These are phyloP conservation scores for Perdita meconis DNA, from an alignment of 2,888 invertebrate genomes.

Conservation along the genomic window DNA sequence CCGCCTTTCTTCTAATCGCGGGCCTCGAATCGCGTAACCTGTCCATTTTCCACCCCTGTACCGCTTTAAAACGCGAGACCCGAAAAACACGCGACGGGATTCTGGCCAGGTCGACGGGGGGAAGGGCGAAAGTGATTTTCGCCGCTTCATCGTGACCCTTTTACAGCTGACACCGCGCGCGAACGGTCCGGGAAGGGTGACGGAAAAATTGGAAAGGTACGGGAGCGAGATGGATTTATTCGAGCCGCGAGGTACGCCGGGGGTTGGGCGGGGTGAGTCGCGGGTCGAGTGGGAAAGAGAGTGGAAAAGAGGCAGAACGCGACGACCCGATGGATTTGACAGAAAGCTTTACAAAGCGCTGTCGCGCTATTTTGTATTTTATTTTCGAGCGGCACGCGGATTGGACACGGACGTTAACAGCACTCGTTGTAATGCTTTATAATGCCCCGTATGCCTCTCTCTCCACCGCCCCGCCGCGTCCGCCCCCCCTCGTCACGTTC, in stretches of 20 bases:
- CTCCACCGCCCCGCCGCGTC: conserved; percentile 9
- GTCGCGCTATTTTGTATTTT: conserved; percentile 81
- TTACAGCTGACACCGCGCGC: conserved; percentile 53
- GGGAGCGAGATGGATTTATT: conserved; percentile 58
- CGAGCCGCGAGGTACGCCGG: conserved; percentile 11
- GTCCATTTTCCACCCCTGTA: not conserved
- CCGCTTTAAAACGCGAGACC: not conserved
- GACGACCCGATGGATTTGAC: conserved; percentile 79
- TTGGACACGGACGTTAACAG: conserved; percentile 83
- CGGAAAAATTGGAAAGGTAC: conserved; percentile 22
- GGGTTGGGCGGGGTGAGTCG: conserved; percentile 22
- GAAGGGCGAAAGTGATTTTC: conserved; percentile 57
- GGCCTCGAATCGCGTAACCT: not conserved
- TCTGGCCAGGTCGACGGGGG: not conserved
- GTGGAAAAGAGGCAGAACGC: conserved; percentile 65
- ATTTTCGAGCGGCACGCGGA: conserved; percentile 78
- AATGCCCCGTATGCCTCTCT: conserved; percentile 71
- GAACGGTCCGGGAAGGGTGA: conserved; percentile 33
- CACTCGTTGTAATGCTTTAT: conserved; percentile 82
- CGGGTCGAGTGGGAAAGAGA: conserved; percentile 45
- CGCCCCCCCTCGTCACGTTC: conserved; percentile 36
- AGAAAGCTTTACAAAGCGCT: conserved; percentile 80
- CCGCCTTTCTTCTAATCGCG: conserved; percentile 29
- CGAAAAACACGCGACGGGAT: not conserved
- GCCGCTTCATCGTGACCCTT: conserved; percentile 59